phyloP scores from a whole-genome alignment of 1,140 invertebrate species.

The Polyergus mexicanus region DNA sequence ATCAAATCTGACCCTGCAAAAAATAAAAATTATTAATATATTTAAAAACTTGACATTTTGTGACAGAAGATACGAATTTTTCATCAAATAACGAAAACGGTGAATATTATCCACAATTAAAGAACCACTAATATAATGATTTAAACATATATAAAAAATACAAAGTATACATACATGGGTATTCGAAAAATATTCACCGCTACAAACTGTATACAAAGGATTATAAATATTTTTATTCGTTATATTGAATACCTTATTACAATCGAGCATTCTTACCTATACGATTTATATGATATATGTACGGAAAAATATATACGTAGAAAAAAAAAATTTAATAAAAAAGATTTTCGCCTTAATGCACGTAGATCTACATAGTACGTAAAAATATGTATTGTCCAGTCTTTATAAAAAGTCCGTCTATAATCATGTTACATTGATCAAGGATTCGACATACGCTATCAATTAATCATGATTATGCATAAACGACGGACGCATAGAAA shows the following conservation, averaged over 20 bases:
- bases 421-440: conserved; percentile 21
- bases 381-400: conserved; percentile 70
- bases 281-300: conserved; percentile 43
- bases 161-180: background rate
- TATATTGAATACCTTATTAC: conserved; percentile 71
- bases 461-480: background rate
- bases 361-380: conserved; percentile 49
- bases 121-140: background rate
- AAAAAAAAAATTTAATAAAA: conserved; percentile 39
- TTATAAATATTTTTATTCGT: conserved; percentile 74
- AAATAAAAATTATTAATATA: no score
- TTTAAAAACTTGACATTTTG: background rate
- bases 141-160: background rate
- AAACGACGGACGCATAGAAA: background rate
- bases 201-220: conserved; percentile 54
- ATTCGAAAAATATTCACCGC: background rate
- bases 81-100: background rate
- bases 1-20: no score
- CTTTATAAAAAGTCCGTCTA: conserved; percentile 51
- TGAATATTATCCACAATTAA: background rate
- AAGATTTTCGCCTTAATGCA: conserved; percentile 34
- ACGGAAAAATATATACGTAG: background rate
- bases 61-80: background rate
- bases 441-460: background rate
- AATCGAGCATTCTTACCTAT: conserved; percentile 64